Evolutionary conservation across 2,113 vertebrate species (phyloP), one percentile per base, ranked within the genome.

Genomic region (Piaya cayana): DNA sequence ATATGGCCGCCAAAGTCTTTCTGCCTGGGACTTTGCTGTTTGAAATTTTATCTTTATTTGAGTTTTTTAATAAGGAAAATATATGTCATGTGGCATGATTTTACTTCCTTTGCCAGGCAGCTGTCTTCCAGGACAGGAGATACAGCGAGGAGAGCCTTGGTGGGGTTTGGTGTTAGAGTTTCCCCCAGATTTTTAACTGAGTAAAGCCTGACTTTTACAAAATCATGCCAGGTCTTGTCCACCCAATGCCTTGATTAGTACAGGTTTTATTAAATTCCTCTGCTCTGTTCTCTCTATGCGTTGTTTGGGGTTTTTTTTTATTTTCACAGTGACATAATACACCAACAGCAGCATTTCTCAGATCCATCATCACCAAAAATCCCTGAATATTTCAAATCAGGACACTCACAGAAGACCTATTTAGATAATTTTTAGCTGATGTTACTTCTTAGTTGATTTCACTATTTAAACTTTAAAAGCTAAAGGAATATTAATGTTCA

Each of bases 1-100:
- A 88, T 94, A 88, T 50, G 72, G 34, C 47, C 90, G 93, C 92
- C 86, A 83, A 88, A 86, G 81, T 86, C 37, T 86, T 75, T 81
- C 60, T 81, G 25, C 71, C 88, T 32, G 55, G 52, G 76, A 78
- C 55, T 81, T 89, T 71, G 30, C 78, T 50, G 47, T 86, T 93
- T 95, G 94, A 95, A 93, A 96, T 79, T 86, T 85, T 87, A 91
- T 69, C 85, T 93, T 90, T 72, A 68, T 95, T 94, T 30, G 52
- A 83, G 37, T 16, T 8, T 32, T 81, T 91, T 78, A 10, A 75
- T 89, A 63, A 69, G 49, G 63, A 58, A 91, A 94, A 93, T 65
- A 12, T 8, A 37, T 37, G 50, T 82, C 32, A 64, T 17, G 36
- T 64, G 83, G 59, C 62, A 39, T 11, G 36, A 13, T 63, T 72